Evolutionary conservation across 2,888 invertebrate species (phyloP).

Genomic region (Autographa gamma): DNA sequence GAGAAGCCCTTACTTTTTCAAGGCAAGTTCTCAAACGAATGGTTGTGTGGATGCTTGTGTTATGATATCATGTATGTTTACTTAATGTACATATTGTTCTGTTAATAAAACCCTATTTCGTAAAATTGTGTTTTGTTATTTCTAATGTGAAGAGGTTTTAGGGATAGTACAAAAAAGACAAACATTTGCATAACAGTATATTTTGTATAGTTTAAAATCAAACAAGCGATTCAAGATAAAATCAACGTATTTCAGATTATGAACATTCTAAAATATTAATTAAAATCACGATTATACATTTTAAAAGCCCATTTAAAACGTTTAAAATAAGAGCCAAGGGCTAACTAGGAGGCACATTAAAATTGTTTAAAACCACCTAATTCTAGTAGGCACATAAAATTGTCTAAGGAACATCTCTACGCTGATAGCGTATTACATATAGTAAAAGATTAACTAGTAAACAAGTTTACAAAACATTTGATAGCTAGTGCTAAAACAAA

Average conservation of each 20-base stretch:
- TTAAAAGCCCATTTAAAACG: slow-evolving; percentile 67
- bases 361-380: slow-evolving; percentile 76
- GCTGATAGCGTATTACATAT: slow-evolving; percentile 67
- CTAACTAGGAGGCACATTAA: slow-evolving; percentile 71
- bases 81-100: too few species aligned
- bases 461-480: slow-evolving; percentile 11
- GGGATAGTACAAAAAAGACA: slow-evolving; percentile 11
- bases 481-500: slow-evolving; percentile 20
- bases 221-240: slow-evolving; percentile 74
- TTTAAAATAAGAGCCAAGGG: slow-evolving; percentile 51
- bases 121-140: too few species aligned
- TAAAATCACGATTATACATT: slow-evolving; percentile 73
- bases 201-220: slow-evolving; percentile 74
- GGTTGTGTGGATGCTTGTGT: too few species aligned
- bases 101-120: too few species aligned
- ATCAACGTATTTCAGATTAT: slow-evolving; percentile 70
- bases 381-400: slow-evolving; percentile 71
- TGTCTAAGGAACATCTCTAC: slow-evolving; percentile 76
- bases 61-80: too few species aligned
- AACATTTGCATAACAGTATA: slow-evolving; percentile 61
- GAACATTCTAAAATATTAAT: slow-evolving; percentile 70
- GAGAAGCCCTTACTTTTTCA: too few species aligned
- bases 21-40: too few species aligned
- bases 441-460: slow-evolving; percentile 35
- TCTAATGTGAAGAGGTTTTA: neutral